Percentiles rank a stretch among this genome's conserved stretches.
Evolutionary conservation across 1,140 invertebrate genomes (phyloP).

Genomic region (Augochlora pura): DNA sequence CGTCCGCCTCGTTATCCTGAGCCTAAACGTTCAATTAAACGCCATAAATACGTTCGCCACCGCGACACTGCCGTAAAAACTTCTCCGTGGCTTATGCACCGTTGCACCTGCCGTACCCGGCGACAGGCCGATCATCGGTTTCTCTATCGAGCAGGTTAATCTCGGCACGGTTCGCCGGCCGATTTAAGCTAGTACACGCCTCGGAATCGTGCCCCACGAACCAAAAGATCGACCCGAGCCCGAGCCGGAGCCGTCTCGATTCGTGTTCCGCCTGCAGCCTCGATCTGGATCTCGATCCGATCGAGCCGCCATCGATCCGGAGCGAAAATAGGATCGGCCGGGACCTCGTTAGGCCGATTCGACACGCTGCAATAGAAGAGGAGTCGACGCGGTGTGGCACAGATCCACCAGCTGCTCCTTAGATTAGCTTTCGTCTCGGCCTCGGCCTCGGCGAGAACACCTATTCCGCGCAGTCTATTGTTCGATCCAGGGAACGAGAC

Average conservation of each 20-base stretch:
- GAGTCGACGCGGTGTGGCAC: slow-evolving; percentile 22
- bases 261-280: neutral
- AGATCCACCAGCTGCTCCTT: slow-evolving; percentile 24
- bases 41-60: neutral
- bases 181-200: slow-evolving; percentile 3
- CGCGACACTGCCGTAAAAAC: slow-evolving; percentile 1
- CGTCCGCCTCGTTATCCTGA: slow-evolving; percentile 8
- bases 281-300: neutral
- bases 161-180: slow-evolving; percentile 16
- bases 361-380: neutral
- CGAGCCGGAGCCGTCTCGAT: too few relatives aligned
- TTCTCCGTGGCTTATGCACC: slow-evolving; percentile 15
- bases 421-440: slow-evolving; percentile 1
- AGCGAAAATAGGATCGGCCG: neutral
- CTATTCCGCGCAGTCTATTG: slow-evolving; percentile 16
- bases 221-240: neutral
- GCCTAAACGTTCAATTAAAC: too few relatives aligned
- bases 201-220: neutral
- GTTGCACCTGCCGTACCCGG: slow-evolving; percentile 19
- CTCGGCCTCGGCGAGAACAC: neutral
- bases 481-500: slow-evolving; percentile 33
- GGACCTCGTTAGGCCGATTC: slow-evolving; percentile 14
- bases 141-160: slow-evolving; percentile 27
- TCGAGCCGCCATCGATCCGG: neutral
- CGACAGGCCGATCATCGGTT: neutral